Evolutionary conservation across 2,797 vertebrate genomes (phyloP).

Genomic region (Tragelaphus oryx): DNA sequence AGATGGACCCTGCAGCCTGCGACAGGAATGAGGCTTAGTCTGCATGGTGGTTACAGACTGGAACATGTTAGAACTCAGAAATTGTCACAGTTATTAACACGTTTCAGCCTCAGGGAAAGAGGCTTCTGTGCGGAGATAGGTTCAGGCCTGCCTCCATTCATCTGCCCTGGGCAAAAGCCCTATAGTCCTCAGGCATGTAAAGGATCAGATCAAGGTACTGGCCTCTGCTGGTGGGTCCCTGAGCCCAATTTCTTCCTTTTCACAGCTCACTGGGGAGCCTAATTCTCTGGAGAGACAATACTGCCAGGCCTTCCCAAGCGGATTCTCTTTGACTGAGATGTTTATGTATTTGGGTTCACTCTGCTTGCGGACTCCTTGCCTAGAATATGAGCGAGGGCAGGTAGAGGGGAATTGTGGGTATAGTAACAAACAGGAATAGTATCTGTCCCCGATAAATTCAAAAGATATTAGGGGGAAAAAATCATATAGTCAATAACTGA

Average conservation of each 20-base stretch:
- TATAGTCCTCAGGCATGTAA: background rate
- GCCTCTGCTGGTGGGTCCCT: background rate
- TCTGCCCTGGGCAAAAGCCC: background rate
- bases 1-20: background rate
- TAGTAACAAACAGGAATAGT: background rate
- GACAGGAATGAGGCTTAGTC: conserved; percentile 23
- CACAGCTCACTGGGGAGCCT: background rate
- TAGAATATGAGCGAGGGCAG: background rate
- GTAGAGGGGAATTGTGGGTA: background rate
- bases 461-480: background rate
- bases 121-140: background rate
- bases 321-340: background rate
- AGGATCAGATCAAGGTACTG: background rate
- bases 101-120: background rate
- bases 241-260: background rate
- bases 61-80: background rate
- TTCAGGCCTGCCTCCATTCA: background rate
- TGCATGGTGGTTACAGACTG: background rate
- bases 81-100: conserved; percentile 43
- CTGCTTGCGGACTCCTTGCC: background rate
- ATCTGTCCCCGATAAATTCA: background rate
- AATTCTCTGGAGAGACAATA: background rate
- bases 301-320: background rate
- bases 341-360: background rate
- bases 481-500: background rate